phyloP scores from a whole-genome alignment of 2,888 invertebrate species.

The Sceliomorpha sp. region DNA sequence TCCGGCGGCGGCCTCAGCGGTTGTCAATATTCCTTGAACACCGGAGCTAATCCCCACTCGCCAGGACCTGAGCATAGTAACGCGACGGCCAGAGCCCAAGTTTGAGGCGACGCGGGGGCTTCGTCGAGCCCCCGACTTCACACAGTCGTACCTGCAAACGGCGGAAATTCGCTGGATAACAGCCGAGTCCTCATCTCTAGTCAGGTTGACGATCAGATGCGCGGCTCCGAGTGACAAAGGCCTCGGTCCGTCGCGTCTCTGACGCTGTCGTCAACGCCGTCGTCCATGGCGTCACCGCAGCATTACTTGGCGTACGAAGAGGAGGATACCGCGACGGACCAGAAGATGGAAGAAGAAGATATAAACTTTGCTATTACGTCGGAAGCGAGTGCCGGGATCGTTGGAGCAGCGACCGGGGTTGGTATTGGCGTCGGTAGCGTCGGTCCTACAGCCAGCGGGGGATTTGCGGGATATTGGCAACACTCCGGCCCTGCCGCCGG shows the following conservation, averaged over 20 bases:
- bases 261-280: conserved; percentile 76
- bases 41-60: conserved; percentile 71
- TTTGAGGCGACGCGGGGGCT: conserved; percentile 80
- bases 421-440: conserved; percentile 65
- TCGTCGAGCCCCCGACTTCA: conserved; percentile 76
- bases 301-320: conserved; percentile 77
- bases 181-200: conserved; percentile 49
- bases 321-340: conserved; percentile 74
- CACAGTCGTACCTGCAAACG: conserved; percentile 50
- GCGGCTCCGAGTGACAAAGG: conserved; percentile 76
- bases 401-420: conserved; percentile 55
- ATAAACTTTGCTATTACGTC: conserved; percentile 38
- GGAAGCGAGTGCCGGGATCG: conserved; percentile 12
- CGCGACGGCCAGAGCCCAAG: conserved; percentile 72
- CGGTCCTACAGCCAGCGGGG: conserved; percentile 57
- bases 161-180: conserved; percentile 39
- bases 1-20: conserved; percentile 74
- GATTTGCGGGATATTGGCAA: conserved; percentile 77
- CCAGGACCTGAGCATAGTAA: conserved; percentile 70
- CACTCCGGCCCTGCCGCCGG: conserved; percentile 73
- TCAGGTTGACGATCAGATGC: conserved; percentile 61
- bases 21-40: conserved; percentile 74
- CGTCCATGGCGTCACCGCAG: conserved; percentile 75
- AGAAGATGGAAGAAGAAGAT: conserved; percentile 65
- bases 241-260: conserved; percentile 78